phyloP scores from a whole-genome alignment of 2,113 vertebrate species.

The Elaphurus davidianus region DNA sequence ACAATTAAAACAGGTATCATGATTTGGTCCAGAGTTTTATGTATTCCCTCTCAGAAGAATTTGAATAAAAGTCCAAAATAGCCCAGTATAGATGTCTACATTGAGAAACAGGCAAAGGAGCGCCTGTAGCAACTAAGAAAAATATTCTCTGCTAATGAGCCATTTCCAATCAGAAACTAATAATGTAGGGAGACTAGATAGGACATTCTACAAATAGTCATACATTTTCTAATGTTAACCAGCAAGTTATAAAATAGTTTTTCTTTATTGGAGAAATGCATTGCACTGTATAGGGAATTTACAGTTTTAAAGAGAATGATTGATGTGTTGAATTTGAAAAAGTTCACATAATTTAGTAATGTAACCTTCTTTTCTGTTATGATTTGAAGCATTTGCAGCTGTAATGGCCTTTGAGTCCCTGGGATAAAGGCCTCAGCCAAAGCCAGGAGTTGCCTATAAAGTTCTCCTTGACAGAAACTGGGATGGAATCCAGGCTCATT shows the following conservation, averaged over 20 bases:
- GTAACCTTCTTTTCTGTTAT: constrained; percentile 52
- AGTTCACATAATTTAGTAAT: constrained; percentile 42
- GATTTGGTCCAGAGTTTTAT: not conserved
- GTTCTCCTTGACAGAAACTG: constrained; percentile 74
- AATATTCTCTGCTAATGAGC: not conserved
- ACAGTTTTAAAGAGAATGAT: constrained; percentile 41
- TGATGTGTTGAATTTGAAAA: constrained; percentile 61
- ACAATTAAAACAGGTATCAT: not conserved
- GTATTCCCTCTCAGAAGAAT: not conserved
- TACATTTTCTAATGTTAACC: constrained; percentile 1
- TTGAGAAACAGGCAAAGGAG: not conserved
- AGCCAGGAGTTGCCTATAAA: constrained; percentile 73
- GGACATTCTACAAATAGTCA: not conserved
- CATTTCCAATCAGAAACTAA: not conserved
- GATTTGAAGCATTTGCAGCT: constrained; percentile 62
- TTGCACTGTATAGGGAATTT: constrained; percentile 41
- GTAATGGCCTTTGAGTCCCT: constrained; percentile 59
- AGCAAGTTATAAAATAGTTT: constrained; percentile 22
- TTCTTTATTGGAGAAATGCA: constrained; percentile 49
- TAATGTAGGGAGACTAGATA: not conserved
- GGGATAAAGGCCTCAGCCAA: constrained; percentile 64
- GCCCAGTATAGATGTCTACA: not conserved
- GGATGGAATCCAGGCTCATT: constrained; percentile 74
- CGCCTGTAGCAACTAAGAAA: not conserved
- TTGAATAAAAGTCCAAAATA: not conserved